Evolutionary conservation across 1,140 invertebrate species (phyloP).

Genomic region (Philotrypesis tridentata): DNA sequence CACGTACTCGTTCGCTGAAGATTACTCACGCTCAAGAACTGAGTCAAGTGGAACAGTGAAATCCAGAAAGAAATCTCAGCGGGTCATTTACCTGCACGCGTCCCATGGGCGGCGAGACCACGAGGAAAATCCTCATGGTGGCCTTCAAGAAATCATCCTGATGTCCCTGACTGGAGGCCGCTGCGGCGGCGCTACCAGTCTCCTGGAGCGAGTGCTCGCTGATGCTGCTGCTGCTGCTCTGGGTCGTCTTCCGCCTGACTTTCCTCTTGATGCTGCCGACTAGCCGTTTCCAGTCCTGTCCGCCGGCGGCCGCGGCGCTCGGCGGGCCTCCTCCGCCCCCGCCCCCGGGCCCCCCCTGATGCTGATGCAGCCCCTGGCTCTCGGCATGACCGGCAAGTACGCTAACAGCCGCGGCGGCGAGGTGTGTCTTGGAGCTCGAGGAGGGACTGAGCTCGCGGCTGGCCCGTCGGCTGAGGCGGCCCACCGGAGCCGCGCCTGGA

Average conservation of each 20-base stretch:
- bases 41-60: neutral
- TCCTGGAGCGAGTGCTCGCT: conserved; percentile 51
- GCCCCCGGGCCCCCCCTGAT: conserved; percentile 51
- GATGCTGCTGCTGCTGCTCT: conserved; percentile 56
- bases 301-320: conserved; percentile 53
- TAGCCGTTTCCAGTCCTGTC: conserved; percentile 71
- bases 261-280: conserved; percentile 70
- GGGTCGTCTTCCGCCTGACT: conserved; percentile 61
- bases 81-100: conserved; percentile 76
- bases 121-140: conserved; percentile 80
- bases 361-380: conserved; percentile 46
- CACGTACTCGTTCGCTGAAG: too few relatives aligned
- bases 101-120: conserved; percentile 79
- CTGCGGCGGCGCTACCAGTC: too few relatives aligned
- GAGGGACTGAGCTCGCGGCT: conserved; percentile 68
- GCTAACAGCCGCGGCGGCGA: neutral
- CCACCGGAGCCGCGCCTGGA: conserved; percentile 58
- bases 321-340: conserved; percentile 50
- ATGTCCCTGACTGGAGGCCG: conserved; percentile 50
- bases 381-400: neutral
- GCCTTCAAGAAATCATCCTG: conserved; percentile 77
- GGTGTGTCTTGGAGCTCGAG: conserved; percentile 39
- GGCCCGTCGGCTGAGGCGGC: conserved; percentile 62
- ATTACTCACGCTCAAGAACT: too few relatives aligned
- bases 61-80: neutral